These are phyloP conservation scores for Oncorhynchus tshawytscha DNA, from an alignment of 2,113 vertebrate species.

Conservation along the genomic window DNA sequence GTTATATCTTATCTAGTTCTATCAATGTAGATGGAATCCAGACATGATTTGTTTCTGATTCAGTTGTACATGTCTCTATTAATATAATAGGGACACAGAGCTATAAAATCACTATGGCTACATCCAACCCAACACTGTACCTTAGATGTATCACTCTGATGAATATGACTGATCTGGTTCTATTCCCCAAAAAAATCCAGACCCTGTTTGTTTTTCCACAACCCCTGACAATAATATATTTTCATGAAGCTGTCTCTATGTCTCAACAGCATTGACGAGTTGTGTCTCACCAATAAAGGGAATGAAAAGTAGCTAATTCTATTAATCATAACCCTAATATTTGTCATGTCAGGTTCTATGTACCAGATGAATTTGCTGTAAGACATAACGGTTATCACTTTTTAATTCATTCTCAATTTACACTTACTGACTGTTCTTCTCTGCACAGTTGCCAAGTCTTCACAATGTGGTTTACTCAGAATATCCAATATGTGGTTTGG, in stretches of 20 bases:
- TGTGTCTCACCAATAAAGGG: conserved; percentile 36
- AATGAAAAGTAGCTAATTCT: conserved; percentile 10
- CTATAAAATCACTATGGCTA: background rate
- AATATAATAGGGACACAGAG: conserved; percentile 3
- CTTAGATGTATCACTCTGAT: background rate
- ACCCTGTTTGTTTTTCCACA: conserved; percentile 9
- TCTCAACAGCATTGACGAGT: conserved; percentile 8
- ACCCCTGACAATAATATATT: conserved; percentile 14
- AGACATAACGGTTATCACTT: too few relatives aligned
- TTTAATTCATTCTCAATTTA: background rate
- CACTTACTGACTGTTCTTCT: background rate
- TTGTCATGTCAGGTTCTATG: too few relatives aligned
- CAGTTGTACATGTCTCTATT: conserved; percentile 16
- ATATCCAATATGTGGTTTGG: background rate
- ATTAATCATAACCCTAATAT: too few relatives aligned
- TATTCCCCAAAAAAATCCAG: background rate
- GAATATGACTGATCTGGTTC: background rate
- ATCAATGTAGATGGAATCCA: too few relatives aligned
- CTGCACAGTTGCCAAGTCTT: background rate
- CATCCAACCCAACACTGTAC: conserved; percentile 4
- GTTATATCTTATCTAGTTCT: too few relatives aligned
- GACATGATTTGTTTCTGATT: background rate
- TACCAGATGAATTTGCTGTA: too few relatives aligned
- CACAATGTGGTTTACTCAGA: background rate
- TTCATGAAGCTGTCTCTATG: conserved; percentile 7